Base-by-base conservation (phyloP, 1,140 invertebrate species). In the Drosophila nebulosa region DNA sequence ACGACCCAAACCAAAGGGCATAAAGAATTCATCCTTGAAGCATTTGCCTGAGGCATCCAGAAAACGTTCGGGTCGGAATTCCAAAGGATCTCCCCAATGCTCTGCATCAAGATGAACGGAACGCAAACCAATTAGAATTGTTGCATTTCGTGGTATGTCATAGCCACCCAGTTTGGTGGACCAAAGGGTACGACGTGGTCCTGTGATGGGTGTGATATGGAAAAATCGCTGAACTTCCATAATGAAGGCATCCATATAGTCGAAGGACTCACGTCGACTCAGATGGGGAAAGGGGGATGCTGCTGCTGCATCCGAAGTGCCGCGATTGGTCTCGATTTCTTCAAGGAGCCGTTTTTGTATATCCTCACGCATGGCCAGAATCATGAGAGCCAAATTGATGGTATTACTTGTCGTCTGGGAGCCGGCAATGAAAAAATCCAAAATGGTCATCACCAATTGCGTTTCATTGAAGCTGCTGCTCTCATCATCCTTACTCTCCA, bases 1-100 rank as follows among this genome's bases (percentile, higher is more conserved):
- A 73, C 90, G 89, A 94, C 96, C 96, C 85, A 94, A 92, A 26
- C 95, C 95, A 76, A 96, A 97, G 2, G 93, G 91, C 67, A 95
- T 93, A 4, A 95, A 81, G 53, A 93, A 93, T 59, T 91, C 91
- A 52, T 91, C 80, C 65, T 89, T 57, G 62, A 61, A 60, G 70
- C 75, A 77, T 64, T 91, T 65, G 64, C 91, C 61, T 91, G 71
- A 72, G 0, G 50, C 42, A 42, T 93, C 90, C 0, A 95, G 55
- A 77, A 95, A 95, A 76, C 96, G 93, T 79, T 96, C 95, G 0
- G 96, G 96, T 12, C 93, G 93, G 80, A 97, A 97, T 14, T 88
- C 89, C 4, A 94, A 88, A 0, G 96, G 96, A 59, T 96, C 93
- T 0, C 92, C 91, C 94, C 94, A 97, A 35, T 94, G 78, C 9